Base-by-base conservation (phyloP, 2,113 vertebrate genomes). In the Oncorhynchus mykiss region DNA sequence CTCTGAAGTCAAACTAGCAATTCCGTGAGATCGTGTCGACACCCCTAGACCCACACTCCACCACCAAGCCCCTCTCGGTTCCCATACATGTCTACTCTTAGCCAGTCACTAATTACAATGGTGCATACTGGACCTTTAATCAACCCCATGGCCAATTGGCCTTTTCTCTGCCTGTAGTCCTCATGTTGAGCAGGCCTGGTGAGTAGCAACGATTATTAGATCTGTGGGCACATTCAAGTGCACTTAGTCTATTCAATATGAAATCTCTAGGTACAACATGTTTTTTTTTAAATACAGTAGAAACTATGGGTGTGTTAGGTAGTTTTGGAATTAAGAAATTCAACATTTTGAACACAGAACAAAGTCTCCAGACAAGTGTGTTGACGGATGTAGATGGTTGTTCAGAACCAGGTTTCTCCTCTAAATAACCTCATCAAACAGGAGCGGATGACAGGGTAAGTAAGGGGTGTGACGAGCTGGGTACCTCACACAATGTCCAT, bases 391-490 rank as follows among this genome's bases (percentile, higher is more conserved):
- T 24, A 62, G 64, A 14, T 14, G 18, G 24, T 45, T 20, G 22
- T 22, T 22, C 25, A 8, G 68, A 49, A 39, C 67, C 13, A n/a
- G 67, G 75, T 80, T 67, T 4, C 65, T 64, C 78, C 62, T 25
- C 77, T 83, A 89, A 90, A 91, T 91, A 90, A 92, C 91, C 90
- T 91, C 90, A 92, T 92, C 91, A 92, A 89, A 88, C 88, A 75
- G 77, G 79, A 81, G 80, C 45, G 71, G 85, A 83, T 89, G 87
- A 93, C 95, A 96, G 95, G 94, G 94, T 95, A 92, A 95, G 91
- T 92, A 95, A 95, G 95, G 94, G 94, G 95, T 94, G 94, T 95
- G 95, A 90, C 90, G 91, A 93, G 90, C 92, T 92, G 92, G 92
- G 92, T 95, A 90, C 91, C 92, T 88, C 88, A 93, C 93, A 96